Percentiles rank a stretch among this genome's conserved stretches.
Conservation (phyloP, 2,797 vertebrate species). For the Sebastes dallii region DNA sequence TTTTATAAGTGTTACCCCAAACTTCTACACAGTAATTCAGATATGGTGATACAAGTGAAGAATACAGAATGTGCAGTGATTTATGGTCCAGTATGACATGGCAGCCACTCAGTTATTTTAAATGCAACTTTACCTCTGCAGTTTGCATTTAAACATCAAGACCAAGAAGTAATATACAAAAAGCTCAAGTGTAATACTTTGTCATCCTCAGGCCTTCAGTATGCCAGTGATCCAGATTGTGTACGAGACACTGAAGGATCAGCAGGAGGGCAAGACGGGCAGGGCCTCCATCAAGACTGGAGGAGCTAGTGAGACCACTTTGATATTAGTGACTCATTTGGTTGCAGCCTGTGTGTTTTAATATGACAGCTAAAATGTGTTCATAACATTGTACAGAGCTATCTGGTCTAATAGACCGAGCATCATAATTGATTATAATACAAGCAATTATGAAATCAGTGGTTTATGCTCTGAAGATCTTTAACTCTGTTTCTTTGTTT, state of each 20-base stretch:
- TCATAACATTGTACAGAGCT: not conserved
- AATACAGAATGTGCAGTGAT: too few species aligned
- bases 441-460: not conserved
- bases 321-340: not conserved
- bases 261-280: slow-evolving; percentile 95
- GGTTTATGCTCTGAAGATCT: not conserved
- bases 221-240: slow-evolving; percentile 99
- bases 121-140: not conserved
- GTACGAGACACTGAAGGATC: slow-evolving; percentile 96
- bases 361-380: not conserved
- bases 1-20: too few species aligned
- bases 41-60: too few species aligned
- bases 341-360: not conserved
- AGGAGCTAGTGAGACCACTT: slow-evolving; percentile 83
- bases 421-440: too few species aligned
- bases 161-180: not conserved
- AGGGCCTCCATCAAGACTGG: slow-evolving; percentile 92
- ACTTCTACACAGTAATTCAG: too few species aligned
- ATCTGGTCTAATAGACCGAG: not conserved
- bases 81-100: too few species aligned
- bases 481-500: not conserved
- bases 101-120: not conserved
- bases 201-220: slow-evolving; percentile 90
- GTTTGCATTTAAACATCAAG: not conserved
- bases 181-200: not conserved